phyloP scores from a whole-genome alignment of 2,888 invertebrate genomes.

The Ochropacha duplaris region DNA sequence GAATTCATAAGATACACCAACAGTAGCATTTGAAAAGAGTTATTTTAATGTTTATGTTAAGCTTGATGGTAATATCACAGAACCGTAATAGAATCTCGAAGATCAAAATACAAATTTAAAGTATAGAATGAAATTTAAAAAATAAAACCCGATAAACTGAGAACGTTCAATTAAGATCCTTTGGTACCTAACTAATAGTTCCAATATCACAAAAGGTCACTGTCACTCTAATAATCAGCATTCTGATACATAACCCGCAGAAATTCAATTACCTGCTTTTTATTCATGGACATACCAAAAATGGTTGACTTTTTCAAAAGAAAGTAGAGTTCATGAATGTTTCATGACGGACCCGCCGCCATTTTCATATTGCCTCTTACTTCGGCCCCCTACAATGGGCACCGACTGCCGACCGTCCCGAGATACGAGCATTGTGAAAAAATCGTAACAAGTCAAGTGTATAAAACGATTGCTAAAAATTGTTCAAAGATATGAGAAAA shows the following conservation, averaged over 20 bases:
- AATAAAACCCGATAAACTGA: not conserved
- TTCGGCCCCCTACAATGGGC: not conserved
- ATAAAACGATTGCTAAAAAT: not conserved
- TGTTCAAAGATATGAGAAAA: not conserved
- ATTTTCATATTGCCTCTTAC: conserved; percentile 39
- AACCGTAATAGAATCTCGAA: no score
- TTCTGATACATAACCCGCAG: not conserved
- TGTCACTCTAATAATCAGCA: no score
- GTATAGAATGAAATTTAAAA: not conserved
- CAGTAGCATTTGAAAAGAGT: no score
- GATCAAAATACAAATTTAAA: no score
- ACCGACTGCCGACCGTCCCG: not conserved
- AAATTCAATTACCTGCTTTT: not conserved
- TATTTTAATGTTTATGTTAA: no score
- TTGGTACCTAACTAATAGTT: not conserved
- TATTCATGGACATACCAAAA: conserved; percentile 4
- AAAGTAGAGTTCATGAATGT: conserved; percentile 51
- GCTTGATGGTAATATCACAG: no score
- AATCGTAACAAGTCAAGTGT: not conserved
- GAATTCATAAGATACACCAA: not conserved
- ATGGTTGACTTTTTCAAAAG: conserved; percentile 34
- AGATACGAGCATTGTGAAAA: not conserved
- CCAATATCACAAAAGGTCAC: no score
- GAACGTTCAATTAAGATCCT: not conserved
- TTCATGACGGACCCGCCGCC: conserved; percentile 45